These are phyloP conservation scores for Istiophorus platypterus DNA, from an alignment of 2,113 vertebrate genomes.

Conservation along the genomic window DNA sequence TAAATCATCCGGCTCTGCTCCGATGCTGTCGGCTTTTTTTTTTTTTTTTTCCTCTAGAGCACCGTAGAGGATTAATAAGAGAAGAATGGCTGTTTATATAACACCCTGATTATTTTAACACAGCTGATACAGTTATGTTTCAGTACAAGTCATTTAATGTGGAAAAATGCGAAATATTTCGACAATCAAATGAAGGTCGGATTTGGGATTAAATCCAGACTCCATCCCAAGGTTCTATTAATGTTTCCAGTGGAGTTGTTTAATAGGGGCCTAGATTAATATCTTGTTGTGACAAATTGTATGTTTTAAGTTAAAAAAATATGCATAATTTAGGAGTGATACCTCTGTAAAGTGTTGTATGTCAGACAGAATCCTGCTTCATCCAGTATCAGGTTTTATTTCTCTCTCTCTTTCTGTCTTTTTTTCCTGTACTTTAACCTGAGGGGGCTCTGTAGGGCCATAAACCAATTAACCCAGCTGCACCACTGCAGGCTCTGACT, in stretches of 20 bases:
- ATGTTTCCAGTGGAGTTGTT: too few species aligned
- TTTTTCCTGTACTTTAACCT: conserved; percentile 11
- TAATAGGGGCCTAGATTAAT: not conserved
- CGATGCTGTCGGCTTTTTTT: not conserved
- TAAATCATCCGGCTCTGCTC: not conserved
- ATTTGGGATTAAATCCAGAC: not conserved
- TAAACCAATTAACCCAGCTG: conserved; percentile 71
- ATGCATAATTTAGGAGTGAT: too few species aligned
- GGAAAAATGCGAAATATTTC: not conserved
- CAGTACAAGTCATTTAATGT: not conserved
- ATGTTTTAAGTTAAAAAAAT: not conserved
- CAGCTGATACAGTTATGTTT: not conserved
- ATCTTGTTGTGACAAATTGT: not conserved
- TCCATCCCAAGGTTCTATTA: not conserved
- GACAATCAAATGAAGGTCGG: not conserved
- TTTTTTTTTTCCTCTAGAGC: too few species aligned
- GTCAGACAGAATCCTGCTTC: not conserved
- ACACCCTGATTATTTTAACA: not conserved
- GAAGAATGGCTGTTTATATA: conserved; percentile 6
- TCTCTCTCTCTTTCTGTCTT: not conserved
- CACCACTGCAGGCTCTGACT: conserved; percentile 40
- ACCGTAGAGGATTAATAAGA: not conserved
- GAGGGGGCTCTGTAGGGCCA: conserved; percentile 43
- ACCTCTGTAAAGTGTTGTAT: not conserved
- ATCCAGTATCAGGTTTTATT: not conserved